Base-by-base conservation (phyloP, 2,888 invertebrate genomes). In the Nudaria mundana region DNA sequence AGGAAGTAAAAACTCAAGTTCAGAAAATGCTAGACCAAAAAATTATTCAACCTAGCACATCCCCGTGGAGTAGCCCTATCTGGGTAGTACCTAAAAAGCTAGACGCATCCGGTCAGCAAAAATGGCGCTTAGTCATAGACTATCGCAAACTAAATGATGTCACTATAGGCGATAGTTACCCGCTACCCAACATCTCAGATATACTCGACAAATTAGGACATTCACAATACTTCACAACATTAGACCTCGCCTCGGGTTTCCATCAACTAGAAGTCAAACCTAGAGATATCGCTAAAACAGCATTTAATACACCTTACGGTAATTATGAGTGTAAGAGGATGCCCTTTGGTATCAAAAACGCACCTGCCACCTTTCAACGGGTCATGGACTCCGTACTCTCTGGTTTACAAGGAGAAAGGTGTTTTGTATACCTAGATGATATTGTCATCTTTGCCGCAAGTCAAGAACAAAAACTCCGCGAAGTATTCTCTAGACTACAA, bases 261-360 rank as follows among this genome's bases (percentile, higher is more conserved):
- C 18, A 18, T 5, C 18, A 18, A 18, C 3, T 18, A 4, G 5
- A 18, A 18, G 3, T 3, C 3, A 18, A 18, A 18, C 18, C n/a
- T n/a, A n/a, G n/a, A n/a, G 18, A 18, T 18, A 18, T 18, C 5
- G 18, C 3, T 18, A 64, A 65, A 39, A 66, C 67, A 5, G 48
- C 52, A 0, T 66, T 68, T 22, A 46, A 61, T 3, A 60, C 62
- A 4, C 56, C 60, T 7, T 59, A 62, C 37, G 64, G 63, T 3
- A 53, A 48, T 5, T 68, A 46, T 23, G 34, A 43, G 8, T 69
- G 65, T 30, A 48, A 54, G 5, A 36, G 63, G 15, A 66, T 66
- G 64, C 58, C 64, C 0, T 70, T 70, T 26, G 67, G 67, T 0
- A 30, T 67, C 3, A 35, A 54, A 5, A 65, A 71, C 30, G 65